Base-by-base conservation (phyloP, 2,888 invertebrate genomes). In the Euplexia lucipara region DNA sequence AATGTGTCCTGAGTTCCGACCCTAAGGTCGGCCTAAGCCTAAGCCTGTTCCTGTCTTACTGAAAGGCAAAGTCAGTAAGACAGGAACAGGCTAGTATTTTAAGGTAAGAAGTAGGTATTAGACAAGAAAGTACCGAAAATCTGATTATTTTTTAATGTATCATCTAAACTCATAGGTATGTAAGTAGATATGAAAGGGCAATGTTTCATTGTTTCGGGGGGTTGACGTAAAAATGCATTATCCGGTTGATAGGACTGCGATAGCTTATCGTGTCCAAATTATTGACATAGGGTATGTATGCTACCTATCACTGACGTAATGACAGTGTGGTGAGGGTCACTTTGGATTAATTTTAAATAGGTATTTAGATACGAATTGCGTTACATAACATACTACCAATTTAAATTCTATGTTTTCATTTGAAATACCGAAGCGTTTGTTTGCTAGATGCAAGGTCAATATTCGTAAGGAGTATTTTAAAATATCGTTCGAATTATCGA, bases 201-300 rank as follows among this genome's bases (percentile, higher is more conserved):
- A 69, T 51, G 20, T 32, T 41, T 41, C n/a, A 3, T 49, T 70
- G 30, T 39, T 58, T 44, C 12, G 14, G 35, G n/a, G n/a, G 32
- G 14, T 41, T 22, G 47, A 18, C 48, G 34, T 26, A 32, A 53
- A 39, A 44, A 30, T n/a, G 18, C 20, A 47, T 52, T 58, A 45
- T 57, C 47, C 41, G 16, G 3, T 52, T 34, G 60, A 73, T 67
- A 73, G 1, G 16, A 20, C 20, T 44, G 26, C 30, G 59, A 72
- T 54, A 70, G 5, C 53, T 45, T 70, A 73, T 73, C 70, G 20
- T n/a, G 22, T 73, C 10, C 48, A 60, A 66, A 49, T 45, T 34
- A 42, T 57, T 42, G 26, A 53, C 58, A 18, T 34, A 48, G 22
- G 39, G 48, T 39, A 47, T 26, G 1, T 18, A 16, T 30, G 2